Evolutionary conservation across 2,113 vertebrate genomes (phyloP), one percentile per base, ranked within the genome.

Genomic region (Spea multiplicata): DNA sequence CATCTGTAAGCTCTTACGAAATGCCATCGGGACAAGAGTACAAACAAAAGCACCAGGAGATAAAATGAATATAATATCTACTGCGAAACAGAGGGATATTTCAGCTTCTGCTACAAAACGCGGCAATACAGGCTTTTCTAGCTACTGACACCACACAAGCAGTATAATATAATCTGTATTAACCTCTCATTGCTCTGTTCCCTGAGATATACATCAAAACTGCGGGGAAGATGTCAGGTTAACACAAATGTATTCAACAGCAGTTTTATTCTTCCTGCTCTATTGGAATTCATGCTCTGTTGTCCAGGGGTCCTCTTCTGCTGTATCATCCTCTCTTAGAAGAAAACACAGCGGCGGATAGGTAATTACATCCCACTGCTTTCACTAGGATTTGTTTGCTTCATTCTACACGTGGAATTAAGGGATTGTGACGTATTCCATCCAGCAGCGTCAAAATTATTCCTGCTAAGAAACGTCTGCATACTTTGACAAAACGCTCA

Each of bases 401-500:
- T 77, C 67, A 70, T 77, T 62, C 75, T n/a, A 70, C 66, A 70
- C 70, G 75, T 77, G 55, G 75, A 59, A 77, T 77, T 77, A 77
- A 77, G 46, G 55, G 66, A 77, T 77, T 77, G 75, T 68, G 52
- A 77, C 62, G 44, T 70, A 65, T 69, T 52, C 69, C 66, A 68
- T 76, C 75, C 52, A 76, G 66, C 75, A 70, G 44, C 61, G 75
- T 76, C 53, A 69, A 76, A 48, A 61, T n/a, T 77, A 67, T 77
- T 70, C 66, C 55, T 5, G 47, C 46, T 70, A 70, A 44, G 67
- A 62, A 77, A 77, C 55, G 67, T 67, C 70, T 77, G 75, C 75
- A 69, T 76, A 77, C 66, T 61, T 77, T 77, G 75, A 77, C 67
- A 71, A 77, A 77, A 77, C 70, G 75, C 67, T 77, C 61, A 67